A percentile compares a stretch with the other conserved stretches of the same genome.
Evolutionary conservation across 2,113 vertebrate genomes (phyloP).

Genomic region (Coregonus clupeaformis): DNA sequence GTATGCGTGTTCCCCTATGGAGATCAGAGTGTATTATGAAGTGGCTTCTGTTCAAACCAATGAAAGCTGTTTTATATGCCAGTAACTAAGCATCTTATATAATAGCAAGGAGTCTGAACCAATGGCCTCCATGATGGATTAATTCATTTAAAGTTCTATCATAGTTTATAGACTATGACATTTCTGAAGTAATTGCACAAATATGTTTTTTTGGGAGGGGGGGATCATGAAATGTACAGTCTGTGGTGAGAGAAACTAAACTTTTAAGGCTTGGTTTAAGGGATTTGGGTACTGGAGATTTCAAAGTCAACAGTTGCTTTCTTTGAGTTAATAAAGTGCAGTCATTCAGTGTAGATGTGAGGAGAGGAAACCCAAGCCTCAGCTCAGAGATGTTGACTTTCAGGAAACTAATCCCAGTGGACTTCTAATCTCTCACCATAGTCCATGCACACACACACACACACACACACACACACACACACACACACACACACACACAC

Average conservation of each 20-base stretch:
- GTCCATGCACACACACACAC: neutral
- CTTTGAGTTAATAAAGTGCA: slow-evolving; percentile 21
- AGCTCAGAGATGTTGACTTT: slow-evolving; percentile 28
- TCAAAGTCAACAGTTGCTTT: slow-evolving; percentile 22
- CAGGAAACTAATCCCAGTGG: slow-evolving; percentile 36
- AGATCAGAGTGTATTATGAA: slow-evolving; percentile 35
- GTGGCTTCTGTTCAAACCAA: slow-evolving; percentile 19
- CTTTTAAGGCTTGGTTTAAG: slow-evolving; percentile 29
- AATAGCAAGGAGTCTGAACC: slow-evolving; percentile 15
- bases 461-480: no score
- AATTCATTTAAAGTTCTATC: slow-evolving; percentile 1
- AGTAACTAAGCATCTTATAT: slow-evolving; percentile 20
- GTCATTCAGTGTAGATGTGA: slow-evolving; percentile 20
- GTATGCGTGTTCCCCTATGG: slow-evolving; percentile 6
- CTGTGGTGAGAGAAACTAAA: slow-evolving; percentile 18
- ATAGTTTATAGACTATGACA: slow-evolving; percentile 16
- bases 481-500: no score
- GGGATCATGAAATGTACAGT: slow-evolving; percentile 13
- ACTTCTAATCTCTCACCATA: slow-evolving; percentile 1
- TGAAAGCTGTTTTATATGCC: slow-evolving; percentile 31
- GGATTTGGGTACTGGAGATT: slow-evolving; percentile 28
- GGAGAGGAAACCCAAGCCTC: neutral
- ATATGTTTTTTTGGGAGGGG: neutral
- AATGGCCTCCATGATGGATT: slow-evolving; percentile 16
- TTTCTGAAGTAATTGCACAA: slow-evolving; percentile 13